Base-by-base conservation (phyloP, 2,797 vertebrate genomes). In the Hybognathus amarus region DNA sequence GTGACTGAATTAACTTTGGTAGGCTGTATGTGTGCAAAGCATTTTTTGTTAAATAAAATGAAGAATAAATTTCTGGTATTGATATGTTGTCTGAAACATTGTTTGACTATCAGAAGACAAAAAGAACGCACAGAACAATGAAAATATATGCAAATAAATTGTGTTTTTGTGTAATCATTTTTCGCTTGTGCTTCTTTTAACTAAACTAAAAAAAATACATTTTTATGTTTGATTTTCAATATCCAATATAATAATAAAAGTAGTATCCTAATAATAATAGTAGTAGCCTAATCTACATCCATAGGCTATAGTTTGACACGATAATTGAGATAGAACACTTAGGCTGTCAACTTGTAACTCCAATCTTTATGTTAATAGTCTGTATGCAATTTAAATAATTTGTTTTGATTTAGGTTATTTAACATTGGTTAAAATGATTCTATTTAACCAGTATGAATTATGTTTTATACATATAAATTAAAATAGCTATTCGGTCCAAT, bases 141-240 rank as follows among this genome's bases (percentile, higher is more conserved):
- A 42, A 81, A 24, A 75, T 82, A 5, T 40, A 56, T 40, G n/a
- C 45, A 66, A 82, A 82, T 82, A 75, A 54, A 68, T n/a, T 68
- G 12, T 33, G 12, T 50, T 67, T 83, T 40, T 52, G 42, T 50
- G 70, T 82, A 15, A n/a, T 63, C 2, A 6, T 12, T 52, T 42
- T 52, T 47, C n/a, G 17, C 63, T 66, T 66, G 42, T 74, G 11
- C 22, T 82, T 30, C 20, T 12, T 38, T 63, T 63, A 47, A 47
- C 45, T 47, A 11, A 11, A 13, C 6, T 63, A 30, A 61, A 20
- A 52, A 64, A 24, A 64, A 24, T 17, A 3, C 1, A 63, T 27
- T 63, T 63, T 30, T 63, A 17, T 30, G 27, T 63, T 63, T 2
- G 13, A 30, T 63, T 63, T 66, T 66, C 17, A 77, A 20, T 56